phyloP scores from a whole-genome alignment of 2,113 vertebrate species.

The Asarcornis scutulata region DNA sequence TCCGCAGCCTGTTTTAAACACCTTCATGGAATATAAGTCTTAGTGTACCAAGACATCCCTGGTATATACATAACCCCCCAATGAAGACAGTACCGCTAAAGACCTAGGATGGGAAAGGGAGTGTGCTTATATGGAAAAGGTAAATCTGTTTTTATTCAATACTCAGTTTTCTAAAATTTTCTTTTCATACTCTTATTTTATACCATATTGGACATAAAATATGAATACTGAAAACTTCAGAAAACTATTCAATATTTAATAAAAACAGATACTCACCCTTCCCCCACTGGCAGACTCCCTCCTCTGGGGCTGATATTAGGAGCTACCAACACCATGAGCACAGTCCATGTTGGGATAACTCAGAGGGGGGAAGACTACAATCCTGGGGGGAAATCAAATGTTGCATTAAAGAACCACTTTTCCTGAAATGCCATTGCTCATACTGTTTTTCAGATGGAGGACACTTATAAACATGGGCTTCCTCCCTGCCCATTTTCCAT shows the following conservation, averaged over 20 bases:
- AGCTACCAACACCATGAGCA: conserved; percentile 49
- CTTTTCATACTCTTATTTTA: conserved; percentile 73
- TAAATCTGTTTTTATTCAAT: conserved; percentile 72
- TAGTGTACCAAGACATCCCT: neutral
- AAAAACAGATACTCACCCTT: conserved; percentile 70
- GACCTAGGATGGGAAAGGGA: neutral
- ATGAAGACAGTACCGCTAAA: neutral
- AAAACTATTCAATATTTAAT: conserved; percentile 67
- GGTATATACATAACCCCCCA: neutral
- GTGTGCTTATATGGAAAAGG: conserved; percentile 11
- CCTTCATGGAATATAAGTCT: neutral
- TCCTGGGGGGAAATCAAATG: conserved; percentile 47
- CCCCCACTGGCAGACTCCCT: conserved; percentile 52
- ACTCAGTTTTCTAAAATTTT: conserved; percentile 73
- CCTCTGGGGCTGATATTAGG: conserved; percentile 58
- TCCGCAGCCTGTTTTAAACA: neutral
- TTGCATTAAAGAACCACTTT: conserved; percentile 36
- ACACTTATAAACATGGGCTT: neutral
- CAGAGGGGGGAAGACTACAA: conserved; percentile 62
- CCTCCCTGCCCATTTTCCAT: neutral
- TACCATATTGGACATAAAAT: conserved; percentile 69
- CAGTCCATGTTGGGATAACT: conserved; percentile 31
- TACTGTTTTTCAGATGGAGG: neutral
- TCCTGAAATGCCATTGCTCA: neutral
- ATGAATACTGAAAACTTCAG: conserved; percentile 73